Evolutionary conservation across 1,140 invertebrate species (phyloP), one percentile per base, ranked within the genome.

Genomic region (Listronotus oregonensis): DNA sequence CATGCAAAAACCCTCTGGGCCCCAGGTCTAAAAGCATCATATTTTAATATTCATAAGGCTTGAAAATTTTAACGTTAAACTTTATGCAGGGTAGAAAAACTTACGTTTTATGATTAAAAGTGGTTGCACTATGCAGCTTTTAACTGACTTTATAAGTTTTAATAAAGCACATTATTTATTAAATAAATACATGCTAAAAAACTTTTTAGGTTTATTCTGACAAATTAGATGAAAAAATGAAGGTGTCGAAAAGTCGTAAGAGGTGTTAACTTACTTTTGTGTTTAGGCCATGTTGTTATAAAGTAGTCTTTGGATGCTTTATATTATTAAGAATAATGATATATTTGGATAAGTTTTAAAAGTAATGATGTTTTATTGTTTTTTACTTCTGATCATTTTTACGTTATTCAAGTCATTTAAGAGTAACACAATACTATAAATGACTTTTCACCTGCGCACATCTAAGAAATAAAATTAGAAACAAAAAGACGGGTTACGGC

Each of bases 221-320:
- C 17, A 64, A 46, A 65, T 34, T 57, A 40, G 6, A 67, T 14
- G 64, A 58, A n/a, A 62, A 60, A 34, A 43, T 71, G 57, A 63
- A 56, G 67, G 63, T 69, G 69, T 69, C 54, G 51, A 65, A 71
- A 69, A 73, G 17, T 60, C 66, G 67, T 71, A 65, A 51, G 43
- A 50, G 64, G 67, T 74, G 74, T 73, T 56, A 69, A 73, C 72
- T 74, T 75, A 74, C 74, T 73, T 75, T 61, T 66, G 71, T 75
- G 68, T 75, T 70, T 69, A 50, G 62, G 73, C 72, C 73, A 65
- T 70, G 57, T 58, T 74, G 69, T 74, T 69, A 70, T 60, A 68
- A 44, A 57, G 46, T 40, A 64, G 50, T 66, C 67, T 66, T 71
- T 72, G 64, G 66, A 69, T 73, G 68, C 69, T n/a, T n/a, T n/a